Evolutionary conservation across 2,888 invertebrate species (phyloP).

Genomic region (Agrochola litura): DNA sequence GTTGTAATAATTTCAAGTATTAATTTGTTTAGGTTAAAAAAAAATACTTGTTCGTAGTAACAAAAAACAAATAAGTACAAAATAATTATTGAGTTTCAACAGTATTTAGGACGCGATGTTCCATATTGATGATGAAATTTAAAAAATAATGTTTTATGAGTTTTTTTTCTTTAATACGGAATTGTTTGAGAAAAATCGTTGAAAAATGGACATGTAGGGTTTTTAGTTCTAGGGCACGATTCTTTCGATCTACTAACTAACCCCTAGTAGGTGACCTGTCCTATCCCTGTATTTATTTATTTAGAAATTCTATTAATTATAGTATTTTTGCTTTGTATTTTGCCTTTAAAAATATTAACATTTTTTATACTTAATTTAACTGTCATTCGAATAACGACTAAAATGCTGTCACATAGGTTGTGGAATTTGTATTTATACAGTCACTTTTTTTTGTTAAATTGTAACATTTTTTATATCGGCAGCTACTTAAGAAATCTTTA

Average conservation of each 20-base stretch:
- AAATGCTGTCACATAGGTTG: conserved; percentile 78
- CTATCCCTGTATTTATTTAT: conserved; percentile 87
- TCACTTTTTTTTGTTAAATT: conserved; percentile 82
- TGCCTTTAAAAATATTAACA: conserved; percentile 81
- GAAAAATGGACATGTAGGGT: conserved; percentile 5
- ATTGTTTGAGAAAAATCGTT: conserved; percentile 35
- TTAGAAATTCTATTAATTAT: conserved; percentile 82
- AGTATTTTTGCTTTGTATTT: conserved; percentile 88
- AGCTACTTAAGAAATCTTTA: conserved; percentile 88
- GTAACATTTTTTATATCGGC: conserved; percentile 87
- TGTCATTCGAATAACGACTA: conserved; percentile 65
- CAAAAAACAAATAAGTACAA: conserved; percentile 68
- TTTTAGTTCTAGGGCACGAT: conserved; percentile 23
- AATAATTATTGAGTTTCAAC: conserved; percentile 58
- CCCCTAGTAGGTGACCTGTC: conserved; percentile 78
- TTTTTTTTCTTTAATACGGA: conserved; percentile 30
- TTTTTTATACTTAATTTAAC: conserved; percentile 64
- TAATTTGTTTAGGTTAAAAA: conserved; percentile 75
- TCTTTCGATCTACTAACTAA: conserved; percentile 75
- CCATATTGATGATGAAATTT: conserved; percentile 42
- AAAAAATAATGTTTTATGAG: conserved; percentile 25
- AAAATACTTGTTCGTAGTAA: conserved; percentile 68
- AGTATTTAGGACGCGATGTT: conserved; percentile 64
- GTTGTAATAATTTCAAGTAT: conserved; percentile 82
- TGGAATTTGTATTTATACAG: conserved; percentile 82